A percentile compares a stretch with the other conserved stretches of the same genome.
phyloP scores from a whole-genome alignment of 2,888 invertebrate genomes.

The Eurytoma adleriae region DNA sequence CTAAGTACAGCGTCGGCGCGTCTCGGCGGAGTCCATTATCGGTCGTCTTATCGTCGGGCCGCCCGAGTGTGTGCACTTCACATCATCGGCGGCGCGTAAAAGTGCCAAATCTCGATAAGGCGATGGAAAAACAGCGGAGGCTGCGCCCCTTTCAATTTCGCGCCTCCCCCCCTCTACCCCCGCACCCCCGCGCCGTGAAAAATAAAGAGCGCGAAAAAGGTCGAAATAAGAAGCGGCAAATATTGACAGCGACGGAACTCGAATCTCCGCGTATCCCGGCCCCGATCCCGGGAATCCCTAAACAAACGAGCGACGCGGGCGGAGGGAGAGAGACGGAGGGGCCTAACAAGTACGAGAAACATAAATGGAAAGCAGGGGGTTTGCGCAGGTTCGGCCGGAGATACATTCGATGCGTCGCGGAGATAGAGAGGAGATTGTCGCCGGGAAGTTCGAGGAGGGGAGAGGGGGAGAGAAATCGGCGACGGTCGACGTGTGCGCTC shows the following conservation, averaged over 20 bases:
- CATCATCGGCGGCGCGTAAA: conserved; percentile 19
- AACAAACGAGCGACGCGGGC: conserved; percentile 32
- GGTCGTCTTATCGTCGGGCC: conserved; percentile 19
- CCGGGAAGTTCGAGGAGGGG: background rate
- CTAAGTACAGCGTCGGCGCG: background rate
- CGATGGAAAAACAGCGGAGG: conserved; percentile 7
- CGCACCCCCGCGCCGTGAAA: too few species aligned
- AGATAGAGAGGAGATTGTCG: background rate
- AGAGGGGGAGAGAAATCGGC: conserved; percentile 13
- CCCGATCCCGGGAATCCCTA: conserved; percentile 51
- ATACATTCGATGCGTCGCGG: background rate
- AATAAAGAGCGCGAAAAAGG: background rate
- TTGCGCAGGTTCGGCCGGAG: background rate
- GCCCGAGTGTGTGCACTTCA: background rate
- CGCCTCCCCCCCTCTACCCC: background rate
- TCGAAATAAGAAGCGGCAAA: conserved; percentile 24
- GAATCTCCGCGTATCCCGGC: conserved; percentile 33
- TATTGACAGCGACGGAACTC: conserved; percentile 36
- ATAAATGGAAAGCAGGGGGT: conserved; percentile 22
- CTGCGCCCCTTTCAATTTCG: background rate
- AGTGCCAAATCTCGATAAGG: conserved; percentile 42
- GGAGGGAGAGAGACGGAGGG: conserved; percentile 19
- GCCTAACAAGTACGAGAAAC: conserved; percentile 35
- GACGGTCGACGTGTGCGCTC: background rate
- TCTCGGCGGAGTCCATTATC: conserved; percentile 7